Evolutionary conservation across 2,888 invertebrate species (phyloP), one percentile per base, ranked within the genome.

Genomic region (Zhuqinia jingwanae): DNA sequence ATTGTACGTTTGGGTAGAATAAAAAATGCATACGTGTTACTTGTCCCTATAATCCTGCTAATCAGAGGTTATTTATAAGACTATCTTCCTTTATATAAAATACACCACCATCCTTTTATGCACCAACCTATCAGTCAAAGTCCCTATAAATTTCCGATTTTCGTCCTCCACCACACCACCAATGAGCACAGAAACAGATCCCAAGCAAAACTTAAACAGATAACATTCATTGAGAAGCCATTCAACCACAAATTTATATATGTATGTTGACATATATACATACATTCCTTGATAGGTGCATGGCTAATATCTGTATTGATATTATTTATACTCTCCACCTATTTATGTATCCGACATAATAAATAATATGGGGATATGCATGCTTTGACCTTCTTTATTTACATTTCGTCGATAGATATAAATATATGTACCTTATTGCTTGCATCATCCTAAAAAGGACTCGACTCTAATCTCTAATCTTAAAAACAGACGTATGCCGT

Each of bases 141-240:
- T 60, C n/a, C 1, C 53, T 60, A 11, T 30, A n/a, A n/a, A n/a
- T n/a, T n/a, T 30, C 60, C 73, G 73, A 50, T 50, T 73, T 50
- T 73, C 50, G 3, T 50, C 47, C 70, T 15, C 70, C 22, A 45
- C 6, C 25, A 22, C 13, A n/a, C 1, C 2, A 6, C 11, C 22
- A 50, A 70, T 45, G 11, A 20, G 30, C 30, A 65, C 36, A 42
- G 42, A 65, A 65, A 42, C 42, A 65, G 42, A 65, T 50, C 65
- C 2, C n/a, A 30, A 63, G 65, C 36, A 42, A 42, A 65, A 36
- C 20, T 42, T 56, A 36, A 42, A 42, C 42, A 58, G 76, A 76
- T 76, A 58, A 76, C 17, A 76, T 58, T 76, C 76, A 76, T 73
- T 73, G 73, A 17, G n/a, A 53, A 73, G 50, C 50, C 47, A 73